These are phyloP conservation scores for Halyomorpha halys DNA, from an alignment of 1,140 invertebrate genomes.

Conservation along the genomic window DNA sequence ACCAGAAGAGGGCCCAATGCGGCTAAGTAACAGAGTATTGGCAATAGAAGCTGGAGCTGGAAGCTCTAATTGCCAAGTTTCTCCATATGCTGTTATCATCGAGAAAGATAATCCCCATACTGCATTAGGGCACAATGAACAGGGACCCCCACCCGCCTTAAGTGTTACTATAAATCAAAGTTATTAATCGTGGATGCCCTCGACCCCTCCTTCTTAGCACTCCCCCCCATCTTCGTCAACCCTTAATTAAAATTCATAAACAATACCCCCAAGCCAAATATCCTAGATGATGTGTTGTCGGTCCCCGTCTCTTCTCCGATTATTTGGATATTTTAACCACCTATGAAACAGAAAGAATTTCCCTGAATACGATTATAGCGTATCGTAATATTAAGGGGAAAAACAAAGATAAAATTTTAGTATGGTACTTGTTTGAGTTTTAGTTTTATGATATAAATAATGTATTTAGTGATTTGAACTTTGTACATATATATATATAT, in stretches of 20 bases:
- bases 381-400: too few relatives aligned
- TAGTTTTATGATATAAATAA: too few relatives aligned
- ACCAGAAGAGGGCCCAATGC: background rate
- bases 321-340: background rate
- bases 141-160: conserved; percentile 3
- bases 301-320: background rate
- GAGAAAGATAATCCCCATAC: conserved; percentile 10
- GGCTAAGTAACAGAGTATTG: background rate
- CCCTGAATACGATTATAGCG: too few relatives aligned
- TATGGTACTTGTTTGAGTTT: too few relatives aligned
- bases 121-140: conserved; percentile 15
- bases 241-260: conserved; percentile 16
- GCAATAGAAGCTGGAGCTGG: background rate
- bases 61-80: conserved; percentile 14
- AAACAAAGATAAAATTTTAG: too few relatives aligned
- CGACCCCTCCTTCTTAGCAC: background rate
- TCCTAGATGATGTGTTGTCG: conserved; percentile 3
- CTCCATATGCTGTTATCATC: conserved; percentile 16
- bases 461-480: too few relatives aligned
- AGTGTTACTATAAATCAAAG: conserved; percentile 13
- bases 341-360: too few relatives aligned
- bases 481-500: too few relatives aligned
- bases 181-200: conserved; percentile 8
- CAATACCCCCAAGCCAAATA: conserved; percentile 12
- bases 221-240: conserved; percentile 11